phyloP scores from a whole-genome alignment of 2,888 invertebrate species.

The Drosophila ezoana region DNA sequence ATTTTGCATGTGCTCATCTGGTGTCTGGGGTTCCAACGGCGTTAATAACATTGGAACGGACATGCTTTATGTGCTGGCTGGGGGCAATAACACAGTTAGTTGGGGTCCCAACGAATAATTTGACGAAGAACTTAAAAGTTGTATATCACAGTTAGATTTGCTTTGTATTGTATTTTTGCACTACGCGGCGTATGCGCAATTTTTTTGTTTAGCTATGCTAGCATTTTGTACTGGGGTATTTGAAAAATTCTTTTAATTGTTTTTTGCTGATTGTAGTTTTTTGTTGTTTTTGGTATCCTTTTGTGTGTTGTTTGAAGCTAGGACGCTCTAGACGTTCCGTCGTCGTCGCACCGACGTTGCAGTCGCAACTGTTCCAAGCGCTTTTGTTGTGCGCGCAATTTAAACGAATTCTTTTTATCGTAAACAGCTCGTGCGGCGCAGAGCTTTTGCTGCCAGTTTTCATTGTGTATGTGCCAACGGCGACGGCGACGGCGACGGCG shows the following conservation, averaged over 20 bases:
- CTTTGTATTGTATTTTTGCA: constrained; percentile 50
- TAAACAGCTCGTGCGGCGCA: constrained; percentile 47
- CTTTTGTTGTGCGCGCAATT: constrained; percentile 74
- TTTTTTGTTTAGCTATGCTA: constrained; percentile 45
- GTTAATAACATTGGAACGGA: constrained; percentile 80
- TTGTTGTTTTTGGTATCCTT: constrained; percentile 26
- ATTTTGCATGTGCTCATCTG: constrained; percentile 80
- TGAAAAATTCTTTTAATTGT: constrained; percentile 6
- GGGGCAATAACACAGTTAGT: constrained; percentile 13
- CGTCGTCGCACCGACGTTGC: constrained; percentile 70
- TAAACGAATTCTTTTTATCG: constrained; percentile 79
- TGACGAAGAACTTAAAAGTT: constrained; percentile 39
- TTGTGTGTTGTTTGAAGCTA: constrained; percentile 24
- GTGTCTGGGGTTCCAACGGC: constrained; percentile 66
- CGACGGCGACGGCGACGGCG: constrained; percentile 27
- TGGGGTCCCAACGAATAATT: constrained; percentile 5
- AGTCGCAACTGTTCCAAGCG: constrained; percentile 69
- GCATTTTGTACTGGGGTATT: constrained; percentile 54
- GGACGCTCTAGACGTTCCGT: constrained; percentile 59
- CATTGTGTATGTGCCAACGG: constrained; percentile 54
- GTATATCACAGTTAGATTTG: constrained; percentile 66
- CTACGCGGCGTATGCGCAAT: constrained; percentile 65
- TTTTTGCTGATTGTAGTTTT: constrained; percentile 15
- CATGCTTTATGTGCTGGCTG: constrained; percentile 55
- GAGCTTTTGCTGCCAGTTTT: constrained; percentile 62